Base-by-base conservation (phyloP, 2,113 vertebrate species). In the Mandrillus leucophaeus region DNA sequence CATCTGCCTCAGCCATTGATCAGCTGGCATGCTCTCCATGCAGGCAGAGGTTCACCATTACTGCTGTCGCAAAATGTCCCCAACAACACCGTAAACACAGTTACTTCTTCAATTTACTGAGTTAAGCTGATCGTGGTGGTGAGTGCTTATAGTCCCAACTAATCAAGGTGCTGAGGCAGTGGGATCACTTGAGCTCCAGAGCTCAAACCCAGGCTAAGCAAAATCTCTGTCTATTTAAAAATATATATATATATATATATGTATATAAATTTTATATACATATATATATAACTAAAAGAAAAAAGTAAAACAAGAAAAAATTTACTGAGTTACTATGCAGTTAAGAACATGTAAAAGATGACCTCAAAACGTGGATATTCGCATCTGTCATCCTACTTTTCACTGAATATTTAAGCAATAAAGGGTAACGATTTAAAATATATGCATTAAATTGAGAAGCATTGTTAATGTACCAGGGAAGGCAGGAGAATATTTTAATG, bases 401-500 rank as follows among this genome's bases (percentile, higher is more conserved):
- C 96, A 32, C 75, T 88, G 83, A 85, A 52, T 32, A 73, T 45
- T 90, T 97, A 95, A 96, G 48, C 93, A 93, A 97, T 92, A 38
- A 80, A 43, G 25, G 85, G 50, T 88, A 97, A 88, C 98, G 97
- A 70, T 98, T 98, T 97, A 76, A 97, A 91, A 83, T 13, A 1
- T 8, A 20, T 85, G 43, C 57, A 86, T 80, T 92, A 81, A 94
- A 81, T 93, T 96, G 93, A 97, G 32, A 97, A 22, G 97, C 78
- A 91, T 79, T 45, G 57, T 82, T 97, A 96, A 97, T 97, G 79
- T 55, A 84, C 84, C 32, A 89, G 83, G 83, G 79, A 95, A 97
- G 95, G 64, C 16, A 1, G 43, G 3, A 90, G 22, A 96, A 80
- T 12, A 22, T 97, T 97, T 97, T 94, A 97, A 97, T 96, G 81